phyloP scores from a whole-genome alignment of 2,113 vertebrate species.

The Lophochroa leadbeateri region DNA sequence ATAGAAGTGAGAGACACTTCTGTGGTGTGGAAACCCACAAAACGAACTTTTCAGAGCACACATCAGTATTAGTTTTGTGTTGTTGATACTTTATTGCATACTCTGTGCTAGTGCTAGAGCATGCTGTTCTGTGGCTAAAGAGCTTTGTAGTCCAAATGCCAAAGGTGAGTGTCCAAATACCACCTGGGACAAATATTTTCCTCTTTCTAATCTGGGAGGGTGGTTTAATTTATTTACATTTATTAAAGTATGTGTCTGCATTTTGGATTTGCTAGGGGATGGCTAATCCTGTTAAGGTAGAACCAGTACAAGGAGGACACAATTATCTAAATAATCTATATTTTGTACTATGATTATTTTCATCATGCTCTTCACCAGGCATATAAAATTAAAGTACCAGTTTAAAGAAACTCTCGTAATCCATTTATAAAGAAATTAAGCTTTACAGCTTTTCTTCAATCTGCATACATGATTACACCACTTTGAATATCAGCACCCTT shows the following conservation, averaged over 20 bases:
- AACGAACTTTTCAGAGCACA: neutral
- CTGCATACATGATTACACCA: neutral
- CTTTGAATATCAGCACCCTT: neutral
- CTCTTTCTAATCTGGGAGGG: neutral
- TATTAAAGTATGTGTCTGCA: neutral
- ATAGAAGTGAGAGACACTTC: neutral
- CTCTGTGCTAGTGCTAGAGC: neutral
- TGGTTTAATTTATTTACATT: neutral
- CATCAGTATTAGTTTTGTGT: neutral
- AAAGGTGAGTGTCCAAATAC: neutral
- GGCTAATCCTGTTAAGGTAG: neutral
- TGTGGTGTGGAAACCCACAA: neutral
- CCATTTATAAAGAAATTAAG: conserved; percentile 49
- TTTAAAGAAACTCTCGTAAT: conserved; percentile 38
- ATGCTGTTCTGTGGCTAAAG: neutral
- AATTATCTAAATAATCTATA: neutral
- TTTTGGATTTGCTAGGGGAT: neutral
- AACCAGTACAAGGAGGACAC: neutral
- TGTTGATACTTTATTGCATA: neutral
- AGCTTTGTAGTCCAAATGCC: neutral
- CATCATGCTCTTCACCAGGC: neutral
- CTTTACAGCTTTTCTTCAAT: conserved; percentile 1
- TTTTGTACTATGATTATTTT: neutral
- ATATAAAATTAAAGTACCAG: conserved; percentile 13
- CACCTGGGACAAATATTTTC: neutral